phyloP scores from a whole-genome alignment of 2,888 invertebrate species.

The Mythimna pallens region DNA sequence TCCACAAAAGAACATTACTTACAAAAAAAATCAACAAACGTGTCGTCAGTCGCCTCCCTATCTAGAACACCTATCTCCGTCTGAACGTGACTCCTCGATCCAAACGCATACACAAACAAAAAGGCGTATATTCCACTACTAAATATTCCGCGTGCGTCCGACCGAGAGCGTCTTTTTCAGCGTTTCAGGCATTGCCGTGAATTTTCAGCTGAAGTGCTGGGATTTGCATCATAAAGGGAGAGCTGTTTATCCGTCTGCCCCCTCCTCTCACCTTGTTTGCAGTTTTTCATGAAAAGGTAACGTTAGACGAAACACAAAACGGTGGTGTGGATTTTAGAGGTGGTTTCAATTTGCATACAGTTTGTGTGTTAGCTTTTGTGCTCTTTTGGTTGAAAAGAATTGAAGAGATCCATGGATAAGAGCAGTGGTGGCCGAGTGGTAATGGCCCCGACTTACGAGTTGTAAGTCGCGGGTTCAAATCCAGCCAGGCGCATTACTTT shows the following conservation, averaged over 20 bases:
- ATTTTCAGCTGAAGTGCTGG: constrained; percentile 70
- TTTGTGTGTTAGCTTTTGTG: constrained; percentile 19
- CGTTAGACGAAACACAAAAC: constrained; percentile 50
- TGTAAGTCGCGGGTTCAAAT: too few species aligned
- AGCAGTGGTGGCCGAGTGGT: too few species aligned
- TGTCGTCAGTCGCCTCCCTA: constrained; percentile 22
- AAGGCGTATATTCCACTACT: constrained; percentile 55
- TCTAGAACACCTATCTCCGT: constrained; percentile 50
- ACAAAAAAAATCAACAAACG: constrained; percentile 20
- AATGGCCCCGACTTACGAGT: too few species aligned
- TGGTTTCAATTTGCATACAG: constrained; percentile 15
- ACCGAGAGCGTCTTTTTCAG: constrained; percentile 71
- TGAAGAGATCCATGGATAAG: not conserved
- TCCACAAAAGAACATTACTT: constrained; percentile 6
- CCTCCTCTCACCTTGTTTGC: constrained; percentile 59
- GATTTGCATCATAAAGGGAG: constrained; percentile 73
- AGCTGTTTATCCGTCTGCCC: constrained; percentile 59
- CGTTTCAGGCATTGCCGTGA: constrained; percentile 65
- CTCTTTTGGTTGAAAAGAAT: not conserved
- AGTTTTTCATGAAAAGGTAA: constrained; percentile 67
- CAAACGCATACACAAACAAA: constrained; percentile 62
- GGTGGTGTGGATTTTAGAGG: constrained; percentile 29
- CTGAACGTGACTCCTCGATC: constrained; percentile 58
- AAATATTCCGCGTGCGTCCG: constrained; percentile 68
- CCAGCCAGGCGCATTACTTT: too few species aligned